phyloP scores from a whole-genome alignment of 2,888 invertebrate species.

The Ochropleura plecta region DNA sequence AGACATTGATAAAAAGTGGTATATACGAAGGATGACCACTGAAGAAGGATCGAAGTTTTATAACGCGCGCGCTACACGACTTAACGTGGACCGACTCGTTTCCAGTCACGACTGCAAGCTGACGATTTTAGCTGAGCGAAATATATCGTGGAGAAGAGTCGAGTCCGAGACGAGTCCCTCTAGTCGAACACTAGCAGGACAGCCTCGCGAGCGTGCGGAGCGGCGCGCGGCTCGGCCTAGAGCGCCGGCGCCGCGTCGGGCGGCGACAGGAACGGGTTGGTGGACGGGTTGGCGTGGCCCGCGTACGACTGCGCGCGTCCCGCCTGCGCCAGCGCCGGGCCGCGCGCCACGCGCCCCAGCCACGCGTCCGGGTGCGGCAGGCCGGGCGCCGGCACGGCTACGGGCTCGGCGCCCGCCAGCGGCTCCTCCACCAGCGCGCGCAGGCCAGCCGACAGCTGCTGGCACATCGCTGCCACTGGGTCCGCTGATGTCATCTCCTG shows the following conservation, averaged over 20 bases:
- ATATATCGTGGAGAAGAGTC: constrained; percentile 7
- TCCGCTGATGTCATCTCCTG: constrained; percentile 70
- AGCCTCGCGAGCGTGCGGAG: constrained; percentile 35
- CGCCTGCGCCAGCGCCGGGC: constrained; percentile 89
- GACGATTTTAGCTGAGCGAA: constrained; percentile 21
- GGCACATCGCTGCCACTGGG: constrained; percentile 95
- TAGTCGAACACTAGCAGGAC: constrained; percentile 49
- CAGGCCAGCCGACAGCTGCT: constrained; percentile 94
- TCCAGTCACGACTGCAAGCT: constrained; percentile 14
- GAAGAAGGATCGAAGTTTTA: constrained; percentile 30
- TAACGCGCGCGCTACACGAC: constrained; percentile 46
- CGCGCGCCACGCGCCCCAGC: constrained; percentile 93
- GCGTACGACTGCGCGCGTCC: constrained; percentile 76
- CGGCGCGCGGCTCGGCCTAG: constrained; percentile 52
- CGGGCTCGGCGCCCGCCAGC: constrained; percentile 68
- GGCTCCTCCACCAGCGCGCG: constrained; percentile 92
- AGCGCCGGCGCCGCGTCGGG: constrained; percentile 57
- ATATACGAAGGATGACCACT: constrained; percentile 14
- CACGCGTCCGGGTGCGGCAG: constrained; percentile 96
- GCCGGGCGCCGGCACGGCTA: constrained; percentile 79
- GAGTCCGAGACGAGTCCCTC: constrained; percentile 12
- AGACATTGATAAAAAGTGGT: constrained; percentile 31
- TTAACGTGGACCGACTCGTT: constrained; percentile 7
- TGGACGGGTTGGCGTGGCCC: constrained; percentile 64
- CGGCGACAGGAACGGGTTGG: constrained; percentile 72